phyloP scores from a whole-genome alignment of 2,888 invertebrate genomes.

The Arctia plantaginis region DNA sequence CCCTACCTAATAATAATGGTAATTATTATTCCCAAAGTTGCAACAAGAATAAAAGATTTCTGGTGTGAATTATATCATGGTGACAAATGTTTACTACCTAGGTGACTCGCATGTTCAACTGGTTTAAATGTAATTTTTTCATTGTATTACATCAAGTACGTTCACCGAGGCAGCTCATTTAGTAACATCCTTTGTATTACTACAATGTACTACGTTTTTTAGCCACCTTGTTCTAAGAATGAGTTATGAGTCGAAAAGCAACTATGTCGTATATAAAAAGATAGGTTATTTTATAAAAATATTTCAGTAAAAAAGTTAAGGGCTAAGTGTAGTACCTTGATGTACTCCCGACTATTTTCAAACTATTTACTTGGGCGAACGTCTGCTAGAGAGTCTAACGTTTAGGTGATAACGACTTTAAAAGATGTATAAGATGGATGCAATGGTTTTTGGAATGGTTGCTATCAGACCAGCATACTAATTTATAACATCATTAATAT shows the following conservation, averaged over 20 bases:
- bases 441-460: neutral
- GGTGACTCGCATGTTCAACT: neutral
- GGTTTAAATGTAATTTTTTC: neutral
- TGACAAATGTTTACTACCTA: too few relatives aligned
- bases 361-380: neutral
- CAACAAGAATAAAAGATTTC: too few relatives aligned
- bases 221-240: too few relatives aligned
- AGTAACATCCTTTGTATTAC: neutral
- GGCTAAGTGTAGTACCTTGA: neutral
- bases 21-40: neutral
- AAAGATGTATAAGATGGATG: neutral
- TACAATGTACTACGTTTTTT: neutral
- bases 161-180: neutral
- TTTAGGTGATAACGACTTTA: neutral
- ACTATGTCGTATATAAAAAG: too few relatives aligned
- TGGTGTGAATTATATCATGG: too few relatives aligned
- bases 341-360: neutral
- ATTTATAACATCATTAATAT: neutral
- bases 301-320: too few relatives aligned
- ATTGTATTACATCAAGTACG: neutral
- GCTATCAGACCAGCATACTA: neutral
- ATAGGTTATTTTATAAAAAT: too few relatives aligned
- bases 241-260: too few relatives aligned
- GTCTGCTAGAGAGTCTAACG: neutral
- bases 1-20: neutral